Evolutionary conservation across 1,140 invertebrate genomes (phyloP), one percentile per base, ranked within the genome.

Genomic region (Meloidogyne floridensis): DNA sequence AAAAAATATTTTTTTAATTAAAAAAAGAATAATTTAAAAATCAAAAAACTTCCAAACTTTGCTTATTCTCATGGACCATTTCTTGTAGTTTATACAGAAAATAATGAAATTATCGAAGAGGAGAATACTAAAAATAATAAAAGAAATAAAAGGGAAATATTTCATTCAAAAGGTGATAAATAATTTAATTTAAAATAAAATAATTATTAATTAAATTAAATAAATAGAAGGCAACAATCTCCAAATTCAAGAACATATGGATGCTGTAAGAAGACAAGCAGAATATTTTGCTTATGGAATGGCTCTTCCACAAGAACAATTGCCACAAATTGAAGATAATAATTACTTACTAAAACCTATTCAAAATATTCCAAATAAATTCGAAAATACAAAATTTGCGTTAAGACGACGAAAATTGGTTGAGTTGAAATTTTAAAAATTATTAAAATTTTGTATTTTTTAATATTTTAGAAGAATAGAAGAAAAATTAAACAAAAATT

Each of bases 261-360:
- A 79, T 15, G 32, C 18, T 1, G 77, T 79, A 43, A 69, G 65
- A 42, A 79, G 47, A 79, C 69, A 69, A 72, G 56, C 77, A 51
- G 77, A 79, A 79, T 79, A 79, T 70, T 79, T 69, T 47, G 54
- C 77, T 13, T 79, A 79, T 47, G 77, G 77, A 20, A 79, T 79
- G 77, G 77, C 77, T 72, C 59, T 65, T 65, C 59, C 59, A 65
- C 15, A 59, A 15, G 77, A 42, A 70, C 56, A 71, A 59, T 51
- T 11, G 5, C n/a, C 9, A 72, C 11, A 10, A 71, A 47, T 15
- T 43, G 32, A 78, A 70, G 20, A 65, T 65, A 6, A n/a, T n/a
- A n/a, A 65, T n/a, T 4, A 59, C 13, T 18, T 65, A 7, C 4
- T n/a, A 65, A 54, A 56, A 69, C 13, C 51, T n/a, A 54, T 53